Evolutionary conservation across 2,797 vertebrate species (phyloP).

Genomic region (Chloroceryle inda): DNA sequence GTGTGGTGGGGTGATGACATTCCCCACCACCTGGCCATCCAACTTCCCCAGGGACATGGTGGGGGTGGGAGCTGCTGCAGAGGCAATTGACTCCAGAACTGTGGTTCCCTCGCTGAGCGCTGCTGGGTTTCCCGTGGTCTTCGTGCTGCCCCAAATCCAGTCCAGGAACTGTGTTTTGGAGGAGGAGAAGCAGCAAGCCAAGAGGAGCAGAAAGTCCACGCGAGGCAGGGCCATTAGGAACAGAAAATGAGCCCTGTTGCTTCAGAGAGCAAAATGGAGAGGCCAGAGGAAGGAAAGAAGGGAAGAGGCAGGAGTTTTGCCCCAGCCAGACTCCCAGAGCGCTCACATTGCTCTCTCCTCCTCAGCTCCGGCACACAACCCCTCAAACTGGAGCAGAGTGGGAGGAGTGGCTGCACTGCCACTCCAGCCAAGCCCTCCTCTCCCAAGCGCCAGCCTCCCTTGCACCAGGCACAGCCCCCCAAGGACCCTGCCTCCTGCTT

Average conservation of each 20-base stretch:
- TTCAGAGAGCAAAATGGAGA: rapidly evolving
- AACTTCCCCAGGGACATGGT: not conserved
- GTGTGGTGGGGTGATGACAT: not conserved
- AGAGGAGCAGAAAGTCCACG: not conserved
- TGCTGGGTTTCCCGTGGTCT: not conserved
- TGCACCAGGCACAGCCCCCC: not conserved
- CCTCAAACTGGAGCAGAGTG: slow-evolving; percentile 45
- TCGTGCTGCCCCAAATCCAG: slow-evolving; percentile 22
- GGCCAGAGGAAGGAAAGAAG: not conserved
- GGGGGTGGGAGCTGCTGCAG: not conserved
- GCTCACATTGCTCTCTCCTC: slow-evolving; percentile 81
- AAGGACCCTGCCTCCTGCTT: not conserved
- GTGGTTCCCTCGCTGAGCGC: not conserved
- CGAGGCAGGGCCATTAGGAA: slow-evolving; percentile 21
- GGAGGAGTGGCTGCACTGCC: slow-evolving; percentile 60
- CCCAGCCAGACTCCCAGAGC: slow-evolving; percentile 9
- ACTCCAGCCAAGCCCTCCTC: slow-evolving; percentile 54
- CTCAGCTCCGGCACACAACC: slow-evolving; percentile 47
- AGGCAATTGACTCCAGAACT: rapidly evolving
- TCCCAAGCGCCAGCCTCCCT: slow-evolving; percentile 35
- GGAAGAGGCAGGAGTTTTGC: slow-evolving; percentile 18
- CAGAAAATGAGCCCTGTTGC: rapidly evolving
- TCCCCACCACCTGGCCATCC: not conserved
- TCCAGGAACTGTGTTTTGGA: not conserved
- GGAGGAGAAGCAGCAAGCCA: slow-evolving; percentile 3